These are phyloP conservation scores for Heliconius congener DNA, from an alignment of 1,140 invertebrate species.

Conservation along the genomic window DNA sequence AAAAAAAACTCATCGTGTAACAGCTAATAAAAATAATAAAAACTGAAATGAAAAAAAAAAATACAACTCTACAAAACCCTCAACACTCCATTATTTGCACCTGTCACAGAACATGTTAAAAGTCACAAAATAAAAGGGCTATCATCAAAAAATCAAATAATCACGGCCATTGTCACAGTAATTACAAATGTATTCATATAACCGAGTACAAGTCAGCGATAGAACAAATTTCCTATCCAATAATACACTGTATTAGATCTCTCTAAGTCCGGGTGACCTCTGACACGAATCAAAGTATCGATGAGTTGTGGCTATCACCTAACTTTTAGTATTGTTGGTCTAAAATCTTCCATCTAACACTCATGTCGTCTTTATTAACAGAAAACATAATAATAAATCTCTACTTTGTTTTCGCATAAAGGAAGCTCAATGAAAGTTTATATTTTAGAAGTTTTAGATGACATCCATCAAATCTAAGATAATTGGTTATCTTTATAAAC, in stretches of 20 bases:
- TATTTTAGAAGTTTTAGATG: not conserved
- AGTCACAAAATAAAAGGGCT: not conserved
- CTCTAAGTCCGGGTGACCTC: conserved; percentile 56
- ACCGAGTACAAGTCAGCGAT: conserved; percentile 23
- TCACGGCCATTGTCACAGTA: conserved; percentile 13
- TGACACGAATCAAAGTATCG: conserved; percentile 57
- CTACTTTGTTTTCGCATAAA: conserved; percentile 33
- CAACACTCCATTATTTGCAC: not conserved
- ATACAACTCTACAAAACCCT: not conserved
- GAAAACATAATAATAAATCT: conserved; percentile 34
- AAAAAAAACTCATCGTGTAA: too few species aligned
- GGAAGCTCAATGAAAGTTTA: conserved; percentile 17
- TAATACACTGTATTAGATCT: conserved; percentile 61
- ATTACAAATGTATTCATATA: conserved; percentile 32
- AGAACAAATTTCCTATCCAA: conserved; percentile 44
- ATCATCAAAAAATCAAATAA: conserved; percentile 2
- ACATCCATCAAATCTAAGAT: not conserved
- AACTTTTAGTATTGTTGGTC: conserved; percentile 5
- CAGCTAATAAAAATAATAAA: not conserved
- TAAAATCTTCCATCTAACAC: not conserved
- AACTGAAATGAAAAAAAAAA: not conserved
- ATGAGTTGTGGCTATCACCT: conserved; percentile 46
- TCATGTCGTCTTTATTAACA: not conserved
- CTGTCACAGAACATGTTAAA: not conserved
- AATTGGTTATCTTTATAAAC: not conserved